Evolutionary conservation across 2,797 vertebrate species (phyloP), one percentile per base, ranked within the genome.

Genomic region (Thunnus albacares): DNA sequence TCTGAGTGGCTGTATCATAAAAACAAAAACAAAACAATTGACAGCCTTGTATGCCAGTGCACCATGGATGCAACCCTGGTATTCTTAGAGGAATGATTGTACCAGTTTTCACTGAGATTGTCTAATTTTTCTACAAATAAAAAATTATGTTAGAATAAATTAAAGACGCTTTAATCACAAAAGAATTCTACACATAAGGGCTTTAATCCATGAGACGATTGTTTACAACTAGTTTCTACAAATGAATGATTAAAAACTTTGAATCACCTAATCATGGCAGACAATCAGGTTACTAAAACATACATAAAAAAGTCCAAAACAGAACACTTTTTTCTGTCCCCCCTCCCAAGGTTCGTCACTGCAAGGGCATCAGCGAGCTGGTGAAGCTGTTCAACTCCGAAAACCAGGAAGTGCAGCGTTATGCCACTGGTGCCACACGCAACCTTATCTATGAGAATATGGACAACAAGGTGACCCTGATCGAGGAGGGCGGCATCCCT

Each of bases 371-470:
- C 43, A 33, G 87, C 0, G 91, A 91, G 15, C 94, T 99, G 89
- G 97, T 98, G 89, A 93, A 92, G 61, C 94, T 99, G 62, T 98
- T 99, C 93, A 98, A 96, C 93, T 95, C 95, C 1, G 91, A 96
- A 0, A 96, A 93, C 91, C 90, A 94, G 85, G 97, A 97, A 76
- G 97, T 99, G 72, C 96, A 97, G 93, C 96, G 97, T 69, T 98
- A 96, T 0, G 96, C 97, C 79, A 99, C 98, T 0, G 98, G 98
- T 0, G 98, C 98, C 78, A 94, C 94, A 82, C 97, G 98, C 71
- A 99, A 99, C 94, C 94, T 98, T 84, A 98, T 99, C 92, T 99
- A 97, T 0, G 96, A 99, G 93, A 98, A 95, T 0, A 86, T 94
- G 0, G 96, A 97, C 20, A 99, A 99, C 94, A 99, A 99, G 92